Percentiles rank a stretch among this genome's conserved stretches.
Conservation (phyloP, 2,888 invertebrate genomes). For the Polydrusus tereticollis region DNA sequence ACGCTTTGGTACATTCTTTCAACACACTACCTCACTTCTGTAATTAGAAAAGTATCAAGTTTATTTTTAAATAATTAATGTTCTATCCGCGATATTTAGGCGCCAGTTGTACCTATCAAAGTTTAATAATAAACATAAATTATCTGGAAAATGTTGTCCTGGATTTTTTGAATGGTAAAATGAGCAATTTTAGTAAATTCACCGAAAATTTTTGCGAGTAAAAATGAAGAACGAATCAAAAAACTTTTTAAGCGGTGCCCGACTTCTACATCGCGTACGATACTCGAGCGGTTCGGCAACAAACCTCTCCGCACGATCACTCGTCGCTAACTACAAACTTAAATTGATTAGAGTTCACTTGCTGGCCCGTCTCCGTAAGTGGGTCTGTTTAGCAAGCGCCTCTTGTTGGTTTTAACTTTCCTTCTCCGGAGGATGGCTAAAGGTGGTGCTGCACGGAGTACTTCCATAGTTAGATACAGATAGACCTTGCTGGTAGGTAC, state of each 20-base stretch:
- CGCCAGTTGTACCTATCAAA: constrained; percentile 56
- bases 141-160: not conserved
- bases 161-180: not conserved
- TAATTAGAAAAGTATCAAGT: constrained; percentile 31
- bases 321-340: constrained; percentile 30
- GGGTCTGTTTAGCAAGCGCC: constrained; percentile 41
- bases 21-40: constrained; percentile 4
- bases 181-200: too few species aligned
- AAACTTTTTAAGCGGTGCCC: not conserved
- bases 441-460: constrained; percentile 19
- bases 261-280: constrained; percentile 20
- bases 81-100: constrained; percentile 51
- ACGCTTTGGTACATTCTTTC: not conserved
- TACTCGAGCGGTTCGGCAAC: not conserved
- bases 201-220: too few species aligned
- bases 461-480: too few species aligned
- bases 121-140: constrained; percentile 40
- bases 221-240: constrained; percentile 4
- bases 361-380: constrained; percentile 23
- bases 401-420: constrained; percentile 43
- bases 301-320: constrained; percentile 6
- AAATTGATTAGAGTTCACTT: constrained; percentile 41
- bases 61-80: constrained; percentile 53
- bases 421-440: constrained; percentile 32
- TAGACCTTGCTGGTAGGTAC: too few species aligned